phyloP scores from a whole-genome alignment of 2,113 vertebrate genomes.

The Onychostruthus taczanowskii region DNA sequence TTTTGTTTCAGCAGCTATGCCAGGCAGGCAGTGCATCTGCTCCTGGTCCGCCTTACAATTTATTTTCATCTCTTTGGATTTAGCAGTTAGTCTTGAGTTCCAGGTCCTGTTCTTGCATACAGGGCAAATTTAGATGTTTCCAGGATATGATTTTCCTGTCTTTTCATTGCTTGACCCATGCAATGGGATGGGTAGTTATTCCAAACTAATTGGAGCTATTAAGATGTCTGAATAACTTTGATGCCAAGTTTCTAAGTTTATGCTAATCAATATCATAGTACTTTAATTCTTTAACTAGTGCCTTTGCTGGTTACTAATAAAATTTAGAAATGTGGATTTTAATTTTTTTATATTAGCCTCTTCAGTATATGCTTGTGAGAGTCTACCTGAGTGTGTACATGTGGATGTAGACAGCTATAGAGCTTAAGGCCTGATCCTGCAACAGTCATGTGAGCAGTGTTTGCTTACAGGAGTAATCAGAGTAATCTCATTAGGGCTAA shows the following conservation, averaged over 20 bases:
- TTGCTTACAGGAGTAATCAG: not conserved
- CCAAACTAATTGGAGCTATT: not conserved
- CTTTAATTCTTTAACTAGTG: not conserved
- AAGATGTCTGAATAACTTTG: not conserved
- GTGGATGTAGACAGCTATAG: not conserved
- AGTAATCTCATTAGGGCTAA: constrained; percentile 1
- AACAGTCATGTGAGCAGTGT: not conserved
- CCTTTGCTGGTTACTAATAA: not conserved
- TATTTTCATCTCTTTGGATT: not conserved
- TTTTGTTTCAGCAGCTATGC: not conserved
- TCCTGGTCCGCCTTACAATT: not conserved
- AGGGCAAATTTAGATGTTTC: not conserved
- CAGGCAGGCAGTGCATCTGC: accelerated
- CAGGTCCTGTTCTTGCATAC: not conserved
- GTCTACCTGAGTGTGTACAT: not conserved
- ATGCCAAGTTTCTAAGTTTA: not conserved
- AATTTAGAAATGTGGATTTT: not conserved
- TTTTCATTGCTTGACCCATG: not conserved
- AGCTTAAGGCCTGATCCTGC: not conserved
- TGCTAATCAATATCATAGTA: not conserved
- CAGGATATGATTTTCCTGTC: not conserved
- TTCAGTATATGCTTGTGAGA: not conserved
- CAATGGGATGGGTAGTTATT: not conserved
- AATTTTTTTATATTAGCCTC: not conserved
- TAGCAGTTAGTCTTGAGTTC: not conserved